Evolutionary conservation across 2,888 invertebrate species (phyloP).

Genomic region (Lapara coniferarum): DNA sequence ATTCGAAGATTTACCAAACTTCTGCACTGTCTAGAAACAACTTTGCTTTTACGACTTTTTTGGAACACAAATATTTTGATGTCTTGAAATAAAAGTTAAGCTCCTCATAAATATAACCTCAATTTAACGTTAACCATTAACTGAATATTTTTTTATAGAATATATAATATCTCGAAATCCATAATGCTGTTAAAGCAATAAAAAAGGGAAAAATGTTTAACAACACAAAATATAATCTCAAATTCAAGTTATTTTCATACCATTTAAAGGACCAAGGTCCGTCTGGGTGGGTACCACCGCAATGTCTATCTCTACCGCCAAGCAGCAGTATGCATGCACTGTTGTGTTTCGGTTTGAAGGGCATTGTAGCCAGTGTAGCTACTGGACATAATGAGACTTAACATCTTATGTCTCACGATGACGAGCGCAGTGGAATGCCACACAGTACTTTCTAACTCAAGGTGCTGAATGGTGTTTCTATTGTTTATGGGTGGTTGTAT

Average conservation of each 20-base stretch:
- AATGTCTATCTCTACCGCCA: no score
- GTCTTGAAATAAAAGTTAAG: slow-evolving; percentile 20
- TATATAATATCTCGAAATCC: not conserved
- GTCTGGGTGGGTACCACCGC: no score
- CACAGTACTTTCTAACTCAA: no score
- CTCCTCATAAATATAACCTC: slow-evolving; percentile 27
- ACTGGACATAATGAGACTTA: no score
- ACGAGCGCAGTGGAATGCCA: no score
- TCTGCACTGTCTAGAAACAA: slow-evolving; percentile 1
- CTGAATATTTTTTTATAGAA: not conserved
- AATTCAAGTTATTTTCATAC: not conserved
- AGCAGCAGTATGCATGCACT: no score
- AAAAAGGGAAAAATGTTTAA: not conserved
- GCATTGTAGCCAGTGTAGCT: no score
- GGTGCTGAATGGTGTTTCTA: no score
- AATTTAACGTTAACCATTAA: not conserved
- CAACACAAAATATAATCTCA: not conserved
- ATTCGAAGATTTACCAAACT: slow-evolving; percentile 5
- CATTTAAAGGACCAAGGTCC: not conserved
- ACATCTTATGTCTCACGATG: no score
- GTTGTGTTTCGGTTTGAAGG: no score
- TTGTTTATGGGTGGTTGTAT: no score
- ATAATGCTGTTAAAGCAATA: not conserved
- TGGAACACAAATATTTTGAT: slow-evolving; percentile 24
- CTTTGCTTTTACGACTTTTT: slow-evolving; percentile 23